Conservation (phyloP, 2,888 invertebrate genomes). For the Lottia scabra region DNA sequence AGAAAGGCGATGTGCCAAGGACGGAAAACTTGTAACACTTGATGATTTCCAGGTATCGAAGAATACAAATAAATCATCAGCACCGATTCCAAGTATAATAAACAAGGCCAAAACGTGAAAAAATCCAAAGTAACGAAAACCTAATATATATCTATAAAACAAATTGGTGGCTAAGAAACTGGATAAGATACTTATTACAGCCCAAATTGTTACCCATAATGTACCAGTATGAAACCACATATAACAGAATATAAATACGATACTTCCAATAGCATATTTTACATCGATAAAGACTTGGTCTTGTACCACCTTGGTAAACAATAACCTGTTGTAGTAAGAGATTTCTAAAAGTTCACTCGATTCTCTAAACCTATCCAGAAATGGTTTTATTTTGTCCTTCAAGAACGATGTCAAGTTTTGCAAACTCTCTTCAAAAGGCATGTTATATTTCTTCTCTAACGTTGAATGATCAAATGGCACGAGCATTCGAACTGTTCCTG, state of each 20-base stretch:
- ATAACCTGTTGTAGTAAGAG: conserved; percentile 37
- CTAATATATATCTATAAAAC: conserved; percentile 45
- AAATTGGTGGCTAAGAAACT: conserved; percentile 50
- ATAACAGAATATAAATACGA: conserved; percentile 45
- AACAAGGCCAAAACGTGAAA: conserved; percentile 52
- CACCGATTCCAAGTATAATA: conserved; percentile 52
- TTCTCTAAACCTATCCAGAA: conserved; percentile 16
- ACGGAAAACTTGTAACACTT: conserved; percentile 30
- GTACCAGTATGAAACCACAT: conserved; percentile 49
- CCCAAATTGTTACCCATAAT: conserved; percentile 42
- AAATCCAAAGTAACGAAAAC: conserved; percentile 47
- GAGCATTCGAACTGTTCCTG: conserved; percentile 35
- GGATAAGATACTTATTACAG: conserved; percentile 41
- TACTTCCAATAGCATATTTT: conserved; percentile 41
- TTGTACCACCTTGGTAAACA: conserved; percentile 41
- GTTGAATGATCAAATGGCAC: conserved; percentile 30
- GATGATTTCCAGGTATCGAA: conserved; percentile 50
- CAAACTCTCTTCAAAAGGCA: conserved; percentile 23
- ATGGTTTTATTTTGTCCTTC: conserved; percentile 29
- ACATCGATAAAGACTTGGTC: conserved; percentile 40
- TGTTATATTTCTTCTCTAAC: conserved; percentile 20
- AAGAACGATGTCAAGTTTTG: conserved; percentile 31
- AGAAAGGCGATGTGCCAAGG: conserved; percentile 43
- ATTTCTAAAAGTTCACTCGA: conserved; percentile 27
- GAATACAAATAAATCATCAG: conserved; percentile 54